phyloP scores from a whole-genome alignment of 1,140 invertebrate species.

The Eriocheir sinensis region DNA sequence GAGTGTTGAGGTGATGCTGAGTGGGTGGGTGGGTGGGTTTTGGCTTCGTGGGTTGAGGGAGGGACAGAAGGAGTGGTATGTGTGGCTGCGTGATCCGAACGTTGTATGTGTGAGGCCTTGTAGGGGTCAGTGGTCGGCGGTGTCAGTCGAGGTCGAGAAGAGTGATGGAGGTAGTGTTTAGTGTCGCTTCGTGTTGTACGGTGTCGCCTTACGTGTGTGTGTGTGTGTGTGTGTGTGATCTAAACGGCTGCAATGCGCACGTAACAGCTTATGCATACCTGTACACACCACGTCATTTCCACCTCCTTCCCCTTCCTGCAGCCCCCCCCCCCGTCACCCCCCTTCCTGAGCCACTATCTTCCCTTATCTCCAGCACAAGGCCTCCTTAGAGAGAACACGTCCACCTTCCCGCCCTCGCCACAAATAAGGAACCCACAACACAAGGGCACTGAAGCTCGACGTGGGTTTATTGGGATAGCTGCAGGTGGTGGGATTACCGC shows the following conservation, averaged over 20 bases:
- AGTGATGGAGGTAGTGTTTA: background rate
- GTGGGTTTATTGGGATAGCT: no score
- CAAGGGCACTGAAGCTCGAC: no score
- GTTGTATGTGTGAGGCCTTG: background rate
- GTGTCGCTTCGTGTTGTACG: background rate
- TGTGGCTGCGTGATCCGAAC: background rate
- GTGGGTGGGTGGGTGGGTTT: no score
- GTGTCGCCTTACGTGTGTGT: background rate
- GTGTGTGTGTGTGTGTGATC: constrained; percentile 7
- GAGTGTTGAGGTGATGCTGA: background rate
- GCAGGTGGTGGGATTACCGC: no score
- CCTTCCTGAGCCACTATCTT: background rate
- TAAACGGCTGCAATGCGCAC: no score
- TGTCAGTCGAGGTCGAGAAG: background rate
- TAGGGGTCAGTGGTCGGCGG: background rate
- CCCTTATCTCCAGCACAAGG: background rate
- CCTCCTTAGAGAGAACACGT: background rate
- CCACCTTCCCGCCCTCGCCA: background rate
- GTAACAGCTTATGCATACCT: background rate
- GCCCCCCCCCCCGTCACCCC: no score
- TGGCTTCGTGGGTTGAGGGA: no score
- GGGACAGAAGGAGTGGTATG: no score
- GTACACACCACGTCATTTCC: background rate
- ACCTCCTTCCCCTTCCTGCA: background rate
- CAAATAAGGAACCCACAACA: background rate